Evolutionary conservation across 2,797 vertebrate genomes (phyloP).

Genomic region (Parambassis ranga): DNA sequence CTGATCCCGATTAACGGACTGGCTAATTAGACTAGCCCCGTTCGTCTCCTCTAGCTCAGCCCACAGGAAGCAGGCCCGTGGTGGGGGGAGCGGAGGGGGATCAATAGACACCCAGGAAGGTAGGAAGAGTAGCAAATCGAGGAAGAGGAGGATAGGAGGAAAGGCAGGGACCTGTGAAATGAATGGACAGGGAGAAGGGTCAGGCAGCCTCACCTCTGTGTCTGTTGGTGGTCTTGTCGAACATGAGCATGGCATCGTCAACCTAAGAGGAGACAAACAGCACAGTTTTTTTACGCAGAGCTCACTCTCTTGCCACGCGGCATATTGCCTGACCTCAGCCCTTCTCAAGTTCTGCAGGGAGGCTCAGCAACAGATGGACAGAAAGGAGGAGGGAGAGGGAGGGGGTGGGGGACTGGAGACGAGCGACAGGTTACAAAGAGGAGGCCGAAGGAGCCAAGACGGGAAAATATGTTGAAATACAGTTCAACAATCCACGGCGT

Average conservation of each 20-base stretch:
- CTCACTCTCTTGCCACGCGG: slow-evolving; percentile 38
- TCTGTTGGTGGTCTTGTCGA: slow-evolving; percentile 99
- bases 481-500: slow-evolving; percentile 16
- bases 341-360: slow-evolving; percentile 78
- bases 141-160: background rate
- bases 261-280: slow-evolving; percentile 85
- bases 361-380: slow-evolving; percentile 78
- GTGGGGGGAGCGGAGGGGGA: slow-evolving; percentile 36
- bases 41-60: slow-evolving; percentile 75
- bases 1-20: slow-evolving; percentile 84
- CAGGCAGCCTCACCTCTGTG: slow-evolving; percentile 90
- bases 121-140: slow-evolving; percentile 39
- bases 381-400: slow-evolving; percentile 42
- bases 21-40: slow-evolving; percentile 83
- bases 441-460: slow-evolving; percentile 36
- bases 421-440: slow-evolving; percentile 66
- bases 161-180: slow-evolving; percentile 7
- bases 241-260: slow-evolving; percentile 99
- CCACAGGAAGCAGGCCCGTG: slow-evolving; percentile 69
- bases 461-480: slow-evolving; percentile 34
- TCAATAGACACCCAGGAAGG: slow-evolving; percentile 62
- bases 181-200: slow-evolving; percentile 11
- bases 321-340: slow-evolving; percentile 79
- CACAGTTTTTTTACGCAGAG: slow-evolving; percentile 36
- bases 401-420: slow-evolving; percentile 35